Conservation (phyloP, 2,888 invertebrate species). For the Synanthedon myopaeformis region DNA sequence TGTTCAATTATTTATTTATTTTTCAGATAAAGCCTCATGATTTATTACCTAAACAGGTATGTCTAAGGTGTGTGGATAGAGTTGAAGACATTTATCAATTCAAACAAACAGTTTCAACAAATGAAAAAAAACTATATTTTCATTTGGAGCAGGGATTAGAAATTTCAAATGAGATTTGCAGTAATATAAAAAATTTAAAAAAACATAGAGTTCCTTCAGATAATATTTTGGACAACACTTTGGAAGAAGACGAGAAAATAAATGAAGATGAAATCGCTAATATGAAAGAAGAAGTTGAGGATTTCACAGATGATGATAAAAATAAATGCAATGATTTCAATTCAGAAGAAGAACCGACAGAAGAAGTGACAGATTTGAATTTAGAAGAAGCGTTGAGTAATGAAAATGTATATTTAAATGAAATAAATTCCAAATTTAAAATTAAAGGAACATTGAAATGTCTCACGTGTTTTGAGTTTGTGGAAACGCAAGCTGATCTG, state of each 20-base stretch:
- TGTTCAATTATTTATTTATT: neutral
- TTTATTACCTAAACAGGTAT: conserved; percentile 27
- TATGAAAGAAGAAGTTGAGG: neutral
- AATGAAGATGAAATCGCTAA: neutral
- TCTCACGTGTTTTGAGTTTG: conserved; percentile 25
- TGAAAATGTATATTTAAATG: conserved; percentile 2
- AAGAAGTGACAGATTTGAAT: conserved; percentile 1
- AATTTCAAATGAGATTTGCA: conserved; percentile 13
- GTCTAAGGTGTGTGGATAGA: conserved; percentile 23
- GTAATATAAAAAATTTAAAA: neutral
- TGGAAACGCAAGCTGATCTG: conserved; percentile 19
- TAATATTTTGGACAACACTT: neutral
- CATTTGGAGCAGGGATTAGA: conserved; percentile 9
- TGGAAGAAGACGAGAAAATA: neutral
- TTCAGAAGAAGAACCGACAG: neutral
- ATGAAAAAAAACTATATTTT: conserved; percentile 22
- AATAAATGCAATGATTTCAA: neutral
- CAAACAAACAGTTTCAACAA: conserved; percentile 18
- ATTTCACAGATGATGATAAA: neutral
- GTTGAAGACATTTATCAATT: conserved; percentile 25
- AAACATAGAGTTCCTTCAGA: neutral
- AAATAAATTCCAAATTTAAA: neutral
- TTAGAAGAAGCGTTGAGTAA: conserved; percentile 2
- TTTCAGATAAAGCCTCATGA: conserved; percentile 3
- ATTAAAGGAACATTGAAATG: conserved; percentile 16